Conservation (phyloP, 2,888 invertebrate species). For the Spisula solida region DNA sequence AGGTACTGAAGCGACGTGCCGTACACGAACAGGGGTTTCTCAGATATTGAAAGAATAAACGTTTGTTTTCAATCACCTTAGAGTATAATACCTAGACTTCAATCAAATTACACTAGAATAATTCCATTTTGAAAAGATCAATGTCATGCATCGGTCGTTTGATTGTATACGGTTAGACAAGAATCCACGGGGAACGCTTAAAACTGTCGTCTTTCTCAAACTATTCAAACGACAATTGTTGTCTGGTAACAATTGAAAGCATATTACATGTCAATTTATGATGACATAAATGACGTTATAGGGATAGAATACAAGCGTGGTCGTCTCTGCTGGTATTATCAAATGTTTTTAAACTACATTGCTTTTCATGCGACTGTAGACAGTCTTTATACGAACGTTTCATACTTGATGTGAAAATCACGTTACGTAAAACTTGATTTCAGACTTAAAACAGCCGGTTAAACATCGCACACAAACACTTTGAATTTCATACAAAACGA, state of each 20-base stretch:
- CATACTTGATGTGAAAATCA: no score
- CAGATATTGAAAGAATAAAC: not conserved
- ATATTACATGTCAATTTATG: not conserved
- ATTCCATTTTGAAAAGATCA: slow-evolving; percentile 3
- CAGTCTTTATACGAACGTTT: no score
- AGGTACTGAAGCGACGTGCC: not conserved
- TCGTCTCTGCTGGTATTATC: no score
- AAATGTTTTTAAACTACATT: no score
- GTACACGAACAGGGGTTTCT: not conserved
- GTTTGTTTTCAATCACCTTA: not conserved
- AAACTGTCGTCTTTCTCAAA: not conserved
- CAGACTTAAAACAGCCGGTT: no score
- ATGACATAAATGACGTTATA: no score
- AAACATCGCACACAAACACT: no score
- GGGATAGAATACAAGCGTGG: no score
- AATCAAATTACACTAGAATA: not conserved
- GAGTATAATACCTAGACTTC: not conserved
- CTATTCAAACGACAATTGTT: not conserved
- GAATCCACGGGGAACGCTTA: not conserved
- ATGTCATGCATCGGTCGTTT: not conserved
- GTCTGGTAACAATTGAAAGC: not conserved
- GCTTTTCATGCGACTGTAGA: no score
- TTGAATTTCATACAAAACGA: no score
- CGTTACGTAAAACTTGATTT: no score
- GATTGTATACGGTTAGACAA: not conserved